These are phyloP conservation scores for Clanis bilineata DNA, from an alignment of 2,888 invertebrate species.

Conservation along the genomic window DNA sequence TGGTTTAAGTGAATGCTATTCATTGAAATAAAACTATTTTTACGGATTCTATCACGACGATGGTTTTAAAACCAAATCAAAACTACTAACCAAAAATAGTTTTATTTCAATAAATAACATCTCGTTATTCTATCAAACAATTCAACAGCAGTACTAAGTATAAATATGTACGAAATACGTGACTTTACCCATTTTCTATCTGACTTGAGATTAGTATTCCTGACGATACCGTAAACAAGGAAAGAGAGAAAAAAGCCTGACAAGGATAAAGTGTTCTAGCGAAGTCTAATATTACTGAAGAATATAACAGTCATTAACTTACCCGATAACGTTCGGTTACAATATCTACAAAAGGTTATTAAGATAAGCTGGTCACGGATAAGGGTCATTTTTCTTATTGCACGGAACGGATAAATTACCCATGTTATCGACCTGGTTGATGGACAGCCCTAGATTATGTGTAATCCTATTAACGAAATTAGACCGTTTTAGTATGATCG, in stretches of 20 bases:
- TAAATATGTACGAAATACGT: not conserved
- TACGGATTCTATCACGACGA: too few species aligned
- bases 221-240: conserved; percentile 1
- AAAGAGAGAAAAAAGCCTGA: conserved; percentile 5
- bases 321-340: conserved; percentile 26
- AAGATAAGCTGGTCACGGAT: conserved; percentile 73
- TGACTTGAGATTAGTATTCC: conserved; percentile 5
- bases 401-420: conserved; percentile 59
- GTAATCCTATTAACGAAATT: conserved; percentile 50
- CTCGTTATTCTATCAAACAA: not conserved
- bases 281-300: conserved; percentile 8
- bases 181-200: not conserved
- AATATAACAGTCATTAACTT: conserved; percentile 9
- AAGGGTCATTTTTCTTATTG: conserved; percentile 30
- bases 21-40: too few species aligned
- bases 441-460: conserved; percentile 71
- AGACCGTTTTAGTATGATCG: conserved; percentile 32
- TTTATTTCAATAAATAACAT: too few species aligned
- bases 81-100: too few species aligned
- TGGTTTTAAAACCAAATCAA: too few species aligned
- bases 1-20: too few species aligned
- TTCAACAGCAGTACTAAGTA: not conserved
- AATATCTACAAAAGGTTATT: conserved; percentile 75
- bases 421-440: conserved; percentile 63
- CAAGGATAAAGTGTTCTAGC: conserved; percentile 9